phyloP scores from a whole-genome alignment of 2,113 vertebrate species.

The Alligator sinensis region DNA sequence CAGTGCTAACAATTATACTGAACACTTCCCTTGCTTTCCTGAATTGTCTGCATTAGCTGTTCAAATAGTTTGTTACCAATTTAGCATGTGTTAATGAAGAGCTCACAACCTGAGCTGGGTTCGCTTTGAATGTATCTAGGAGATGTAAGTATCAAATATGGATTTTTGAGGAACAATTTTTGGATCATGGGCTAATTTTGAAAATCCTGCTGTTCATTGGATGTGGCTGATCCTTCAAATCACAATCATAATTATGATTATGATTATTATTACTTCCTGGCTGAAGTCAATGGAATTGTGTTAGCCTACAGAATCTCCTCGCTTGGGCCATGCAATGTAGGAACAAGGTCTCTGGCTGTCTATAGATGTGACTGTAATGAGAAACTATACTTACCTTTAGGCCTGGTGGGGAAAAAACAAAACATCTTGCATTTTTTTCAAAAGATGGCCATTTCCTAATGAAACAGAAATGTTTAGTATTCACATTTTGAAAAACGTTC shows the following conservation, averaged over 20 bases:
- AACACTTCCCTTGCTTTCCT: not conserved
- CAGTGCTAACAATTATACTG: not conserved
- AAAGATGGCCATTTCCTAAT: not conserved
- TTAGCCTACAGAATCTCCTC: not conserved
- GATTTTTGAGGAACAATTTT: not conserved
- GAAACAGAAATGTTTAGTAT: not conserved
- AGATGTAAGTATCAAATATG: not conserved
- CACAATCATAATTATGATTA: not conserved
- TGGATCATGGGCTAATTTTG: not conserved
- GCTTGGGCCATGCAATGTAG: no score
- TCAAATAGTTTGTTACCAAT: accelerated
- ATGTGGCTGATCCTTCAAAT: not conserved
- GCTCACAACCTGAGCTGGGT: not conserved
- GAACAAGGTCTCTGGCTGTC: not conserved
- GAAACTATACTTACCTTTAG: no score
- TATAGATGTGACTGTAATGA: not conserved
- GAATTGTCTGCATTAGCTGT: not conserved
- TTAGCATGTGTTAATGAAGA: not conserved
- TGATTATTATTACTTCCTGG: no score
- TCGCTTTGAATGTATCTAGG: not conserved
- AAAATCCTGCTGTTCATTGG: not conserved
- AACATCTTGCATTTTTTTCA: not conserved
- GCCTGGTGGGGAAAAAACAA: not conserved
- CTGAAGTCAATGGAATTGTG: not conserved
- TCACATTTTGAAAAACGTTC: no score